Evolutionary conservation across 2,888 invertebrate genomes (phyloP).

Genomic region (Macaria notata): DNA sequence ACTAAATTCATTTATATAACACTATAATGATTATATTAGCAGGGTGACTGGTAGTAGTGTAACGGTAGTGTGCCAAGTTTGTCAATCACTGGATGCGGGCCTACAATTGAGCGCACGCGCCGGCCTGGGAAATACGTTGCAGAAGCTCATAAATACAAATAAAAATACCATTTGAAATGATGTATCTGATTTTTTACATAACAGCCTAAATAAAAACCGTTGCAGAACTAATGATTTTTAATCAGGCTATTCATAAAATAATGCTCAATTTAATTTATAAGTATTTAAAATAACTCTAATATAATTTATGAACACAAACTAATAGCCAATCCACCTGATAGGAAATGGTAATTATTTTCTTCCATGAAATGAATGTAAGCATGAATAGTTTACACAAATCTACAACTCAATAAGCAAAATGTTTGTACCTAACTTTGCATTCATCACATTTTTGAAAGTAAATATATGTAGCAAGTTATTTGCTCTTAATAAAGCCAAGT

Average conservation of each 20-base stretch:
- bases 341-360: too few relatives aligned
- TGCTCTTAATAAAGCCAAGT: not conserved
- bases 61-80: constrained; percentile 63
- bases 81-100: constrained; percentile 78
- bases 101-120: constrained; percentile 75
- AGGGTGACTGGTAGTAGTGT: constrained; percentile 57
- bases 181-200: not conserved
- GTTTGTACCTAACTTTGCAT: too few relatives aligned
- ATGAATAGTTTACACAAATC: too few relatives aligned
- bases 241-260: not conserved
- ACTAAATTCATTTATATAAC: constrained; percentile 7
- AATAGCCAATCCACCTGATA: too few relatives aligned
- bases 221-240: too few relatives aligned
- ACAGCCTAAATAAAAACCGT: too few relatives aligned
- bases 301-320: too few relatives aligned
- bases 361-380: too few relatives aligned
- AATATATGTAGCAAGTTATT: too few relatives aligned
- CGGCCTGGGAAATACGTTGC: constrained; percentile 58
- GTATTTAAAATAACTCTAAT: too few relatives aligned
- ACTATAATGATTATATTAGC: constrained; percentile 35
- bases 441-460: too few relatives aligned
- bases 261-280: not conserved
- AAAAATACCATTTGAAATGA: constrained; percentile 52
- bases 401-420: too few relatives aligned
- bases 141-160: constrained; percentile 73